Conservation (phyloP, 2,113 vertebrate genomes). For the Atherinomorus stipes region DNA sequence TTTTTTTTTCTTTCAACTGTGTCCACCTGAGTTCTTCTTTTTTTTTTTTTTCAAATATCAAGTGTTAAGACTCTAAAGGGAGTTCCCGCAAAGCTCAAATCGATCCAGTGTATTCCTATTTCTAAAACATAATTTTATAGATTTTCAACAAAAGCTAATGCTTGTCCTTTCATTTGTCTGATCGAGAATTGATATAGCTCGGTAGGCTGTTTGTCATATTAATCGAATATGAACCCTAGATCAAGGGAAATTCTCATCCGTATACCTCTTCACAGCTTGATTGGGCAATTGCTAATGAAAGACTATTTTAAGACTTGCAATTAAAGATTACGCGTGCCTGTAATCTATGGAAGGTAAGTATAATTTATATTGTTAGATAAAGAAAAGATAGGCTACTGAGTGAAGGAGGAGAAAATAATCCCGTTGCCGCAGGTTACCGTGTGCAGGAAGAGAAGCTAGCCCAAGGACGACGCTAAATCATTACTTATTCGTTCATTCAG, state of each 20-base stretch:
- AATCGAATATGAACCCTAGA: neutral
- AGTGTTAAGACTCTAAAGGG: slow-evolving; percentile 82
- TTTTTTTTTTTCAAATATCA: slow-evolving; percentile 85
- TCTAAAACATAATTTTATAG: slow-evolving; percentile 49
- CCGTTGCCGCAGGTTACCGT: neutral
- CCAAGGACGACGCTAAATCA: neutral
- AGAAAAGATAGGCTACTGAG: neutral
- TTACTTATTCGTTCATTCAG: neutral
- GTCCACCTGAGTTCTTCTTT: slow-evolving; percentile 88
- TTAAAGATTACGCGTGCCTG: slow-evolving; percentile 26
- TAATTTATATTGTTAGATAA: slow-evolving; percentile 53
- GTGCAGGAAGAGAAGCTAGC: slow-evolving; percentile 5
- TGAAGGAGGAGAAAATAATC: neutral
- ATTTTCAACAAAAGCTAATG: slow-evolving; percentile 35
- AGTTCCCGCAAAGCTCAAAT: slow-evolving; percentile 81
- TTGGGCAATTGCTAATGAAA: slow-evolving; percentile 3
- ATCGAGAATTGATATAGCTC: no score
- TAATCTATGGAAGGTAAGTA: slow-evolving; percentile 67
- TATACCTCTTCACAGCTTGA: no score
- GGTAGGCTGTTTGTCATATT: neutral
- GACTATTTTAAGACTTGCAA: neutral
- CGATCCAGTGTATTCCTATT: slow-evolving; percentile 77
- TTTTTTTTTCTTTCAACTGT: slow-evolving; percentile 86
- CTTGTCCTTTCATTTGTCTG: neutral
- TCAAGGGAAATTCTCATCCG: neutral